Conservation (phyloP, 2,113 vertebrate genomes). For the Alaudala cheleensis region DNA sequence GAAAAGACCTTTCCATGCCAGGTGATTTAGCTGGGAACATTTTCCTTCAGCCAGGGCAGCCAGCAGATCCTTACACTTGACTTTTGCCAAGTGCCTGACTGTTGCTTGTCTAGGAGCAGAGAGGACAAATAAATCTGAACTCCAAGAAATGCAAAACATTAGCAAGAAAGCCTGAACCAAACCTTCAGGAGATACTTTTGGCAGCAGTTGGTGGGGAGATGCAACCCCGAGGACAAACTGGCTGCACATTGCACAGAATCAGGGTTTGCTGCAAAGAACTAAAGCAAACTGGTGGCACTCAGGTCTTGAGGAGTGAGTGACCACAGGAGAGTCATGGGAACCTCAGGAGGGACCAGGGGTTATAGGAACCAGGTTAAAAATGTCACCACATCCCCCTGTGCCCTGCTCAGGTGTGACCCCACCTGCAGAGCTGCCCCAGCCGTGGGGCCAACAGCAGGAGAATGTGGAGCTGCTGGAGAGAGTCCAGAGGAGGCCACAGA, state of each 20-base stretch:
- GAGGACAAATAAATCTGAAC: neutral
- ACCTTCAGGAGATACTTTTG: neutral
- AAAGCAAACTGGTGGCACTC: neutral
- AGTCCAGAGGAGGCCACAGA: neutral
- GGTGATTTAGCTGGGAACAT: neutral
- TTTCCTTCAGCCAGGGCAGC: neutral
- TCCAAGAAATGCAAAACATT: neutral
- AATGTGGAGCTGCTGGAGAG: rapidly evolving
- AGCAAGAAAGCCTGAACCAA: neutral
- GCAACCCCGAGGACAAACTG: neutral
- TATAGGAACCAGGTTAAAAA: neutral
- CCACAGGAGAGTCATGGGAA: neutral
- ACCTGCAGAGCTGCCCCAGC: neutral
- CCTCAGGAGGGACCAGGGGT: neutral
- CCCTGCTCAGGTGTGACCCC: neutral
- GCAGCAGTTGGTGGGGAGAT: neutral
- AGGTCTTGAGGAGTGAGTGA: neutral
- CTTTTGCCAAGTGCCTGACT: neutral
- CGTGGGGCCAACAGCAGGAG: neutral
- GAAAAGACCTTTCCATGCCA: neutral
- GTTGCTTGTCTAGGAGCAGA: neutral
- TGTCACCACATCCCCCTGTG: neutral
- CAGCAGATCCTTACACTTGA: neutral
- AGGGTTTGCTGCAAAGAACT: neutral
- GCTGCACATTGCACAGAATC: neutral